Conservation (phyloP, 1,140 invertebrate genomes). For the Drosophila obscura region DNA sequence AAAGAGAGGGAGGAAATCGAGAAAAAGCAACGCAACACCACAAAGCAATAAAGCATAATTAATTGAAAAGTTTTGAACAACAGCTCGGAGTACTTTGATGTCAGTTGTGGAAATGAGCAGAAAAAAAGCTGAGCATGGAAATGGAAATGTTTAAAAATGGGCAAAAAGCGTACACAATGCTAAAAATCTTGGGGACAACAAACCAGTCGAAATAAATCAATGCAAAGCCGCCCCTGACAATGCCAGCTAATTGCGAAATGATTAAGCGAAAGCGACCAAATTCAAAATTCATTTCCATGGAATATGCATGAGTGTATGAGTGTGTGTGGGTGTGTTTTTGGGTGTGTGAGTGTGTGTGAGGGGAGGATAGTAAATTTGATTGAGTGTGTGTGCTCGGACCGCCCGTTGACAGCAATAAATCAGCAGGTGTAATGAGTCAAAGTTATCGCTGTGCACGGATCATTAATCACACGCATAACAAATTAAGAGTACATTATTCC, state of each 20-base stretch:
- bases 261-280: constrained; percentile 63
- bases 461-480: constrained; percentile 75
- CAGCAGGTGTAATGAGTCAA: constrained; percentile 75
- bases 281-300: constrained; percentile 44
- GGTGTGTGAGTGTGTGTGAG: background rate
- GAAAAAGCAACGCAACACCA: constrained; percentile 19
- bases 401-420: constrained; percentile 74
- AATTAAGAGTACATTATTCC: constrained; percentile 80
- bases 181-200: constrained; percentile 27
- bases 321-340: constrained; percentile 8
- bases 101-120: constrained; percentile 26
- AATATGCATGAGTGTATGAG: background rate
- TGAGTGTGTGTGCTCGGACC: constrained; percentile 26
- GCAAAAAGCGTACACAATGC: constrained; percentile 1
- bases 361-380: constrained; percentile 1
- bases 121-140: constrained; percentile 32
- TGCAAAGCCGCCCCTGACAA: constrained; percentile 33
- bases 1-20: background rate
- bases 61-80: constrained; percentile 49
- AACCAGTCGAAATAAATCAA: constrained; percentile 30
- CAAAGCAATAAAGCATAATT: constrained; percentile 54
- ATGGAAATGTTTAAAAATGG: constrained; percentile 5
- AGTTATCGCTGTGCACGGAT: constrained; percentile 65
- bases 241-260: constrained; percentile 66
- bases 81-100: constrained; percentile 34